Evolutionary conservation across 2,888 invertebrate genomes (phyloP).

Genomic region (Diarsia brunnea): DNA sequence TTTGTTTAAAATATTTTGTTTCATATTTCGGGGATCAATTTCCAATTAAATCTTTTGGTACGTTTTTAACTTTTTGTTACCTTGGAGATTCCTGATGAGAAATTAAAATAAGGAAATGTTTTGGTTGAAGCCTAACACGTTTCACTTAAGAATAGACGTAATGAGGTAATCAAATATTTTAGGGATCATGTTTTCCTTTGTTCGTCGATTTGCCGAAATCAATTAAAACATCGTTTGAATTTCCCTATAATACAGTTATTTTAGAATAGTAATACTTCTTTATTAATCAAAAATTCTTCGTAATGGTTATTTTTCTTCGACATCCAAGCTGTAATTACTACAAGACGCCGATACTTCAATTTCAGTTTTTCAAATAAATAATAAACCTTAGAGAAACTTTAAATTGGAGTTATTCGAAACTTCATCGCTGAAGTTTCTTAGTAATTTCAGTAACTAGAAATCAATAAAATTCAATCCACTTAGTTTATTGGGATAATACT

Average conservation of each 20-base stretch:
- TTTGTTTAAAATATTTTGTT: slow-evolving; percentile 40
- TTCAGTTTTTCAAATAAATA: slow-evolving; percentile 16
- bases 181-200: background rate
- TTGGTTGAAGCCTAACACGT: background rate
- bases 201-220: background rate
- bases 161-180: background rate
- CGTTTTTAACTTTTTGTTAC: slow-evolving; percentile 30
- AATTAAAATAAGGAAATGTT: slow-evolving; percentile 2
- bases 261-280: background rate
- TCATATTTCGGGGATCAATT: slow-evolving; percentile 42
- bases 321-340: slow-evolving; percentile 14
- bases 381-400: slow-evolving; percentile 11
- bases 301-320: background rate
- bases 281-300: background rate
- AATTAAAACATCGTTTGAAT: slow-evolving; percentile 2
- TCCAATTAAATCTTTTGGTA: slow-evolving; percentile 53
- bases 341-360: slow-evolving; percentile 7
- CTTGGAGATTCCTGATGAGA: slow-evolving; percentile 21
- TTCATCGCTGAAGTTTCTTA: slow-evolving; percentile 4
- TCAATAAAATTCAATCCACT: background rate
- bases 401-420: slow-evolving; percentile 13
- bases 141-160: background rate
- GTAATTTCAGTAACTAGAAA: background rate
- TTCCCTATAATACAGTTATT: background rate
- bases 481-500: slow-evolving; percentile 2